Percentiles rank a stretch among this genome's conserved stretches.
These are phyloP conservation scores for Gastracanthus pulcherrimus DNA, from an alignment of 2,888 invertebrate genomes.

Conservation along the genomic window DNA sequence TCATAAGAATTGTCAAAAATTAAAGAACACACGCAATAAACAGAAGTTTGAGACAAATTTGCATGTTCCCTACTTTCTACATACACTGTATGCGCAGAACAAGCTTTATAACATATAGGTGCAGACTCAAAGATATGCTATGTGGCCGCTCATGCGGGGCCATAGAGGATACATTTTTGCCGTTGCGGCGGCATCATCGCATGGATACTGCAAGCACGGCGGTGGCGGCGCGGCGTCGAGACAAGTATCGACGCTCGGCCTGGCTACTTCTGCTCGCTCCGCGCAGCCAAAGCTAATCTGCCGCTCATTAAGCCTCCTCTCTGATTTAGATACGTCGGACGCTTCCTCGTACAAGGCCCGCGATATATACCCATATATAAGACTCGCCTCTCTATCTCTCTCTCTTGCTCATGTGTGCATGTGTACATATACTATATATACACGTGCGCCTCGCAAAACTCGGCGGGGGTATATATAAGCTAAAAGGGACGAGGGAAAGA, in stretches of 20 bases:
- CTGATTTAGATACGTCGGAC: slow-evolving; percentile 63
- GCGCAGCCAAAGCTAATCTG: slow-evolving; percentile 62
- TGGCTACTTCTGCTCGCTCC: slow-evolving; percentile 25
- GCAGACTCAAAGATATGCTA: not conserved
- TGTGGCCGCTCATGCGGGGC: not conserved
- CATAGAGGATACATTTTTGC: not conserved
- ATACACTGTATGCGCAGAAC: no score
- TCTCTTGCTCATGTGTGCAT: no score
- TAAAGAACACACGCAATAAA: no score
- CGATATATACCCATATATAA: slow-evolving; percentile 27
- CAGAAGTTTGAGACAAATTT: no score
- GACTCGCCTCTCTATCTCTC: slow-evolving; percentile 17
- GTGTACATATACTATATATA: not conserved
- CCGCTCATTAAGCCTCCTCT: slow-evolving; percentile 64
- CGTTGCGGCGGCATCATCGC: no score
- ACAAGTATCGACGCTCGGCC: slow-evolving; percentile 33
- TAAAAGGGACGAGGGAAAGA: not conserved
- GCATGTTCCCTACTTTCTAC: no score
- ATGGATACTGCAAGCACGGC: no score
- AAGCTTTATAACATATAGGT: not conserved
- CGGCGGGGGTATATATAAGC: not conserved
- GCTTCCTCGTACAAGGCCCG: slow-evolving; percentile 35
- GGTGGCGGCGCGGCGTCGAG: slow-evolving; percentile 20
- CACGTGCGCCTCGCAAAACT: slow-evolving; percentile 17
- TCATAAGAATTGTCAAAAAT: no score